Evolutionary conservation across 2,797 vertebrate species (phyloP), one percentile per base, ranked within the genome.

Genomic region (Lutra lutra): DNA sequence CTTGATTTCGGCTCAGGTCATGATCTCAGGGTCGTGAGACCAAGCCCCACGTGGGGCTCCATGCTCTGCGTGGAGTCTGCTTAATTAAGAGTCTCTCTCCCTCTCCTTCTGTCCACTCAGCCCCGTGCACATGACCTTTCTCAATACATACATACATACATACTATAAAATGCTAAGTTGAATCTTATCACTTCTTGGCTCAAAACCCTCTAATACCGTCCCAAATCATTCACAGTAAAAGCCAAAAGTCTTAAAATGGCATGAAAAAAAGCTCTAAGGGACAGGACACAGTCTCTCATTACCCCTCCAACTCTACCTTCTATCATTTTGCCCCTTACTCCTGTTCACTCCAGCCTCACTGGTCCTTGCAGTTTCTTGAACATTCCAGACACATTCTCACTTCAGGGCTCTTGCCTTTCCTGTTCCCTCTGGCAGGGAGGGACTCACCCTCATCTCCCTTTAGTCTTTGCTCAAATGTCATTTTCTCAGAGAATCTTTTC

Each of bases 201-300:
- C 80, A 73, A 51, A 75, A 89, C 14, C 56, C 17, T 64, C 43
- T 23, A 72, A 40, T 23, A 60, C 14, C 29, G 29, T 25, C 35
- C 79, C 75, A 21, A 38, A 51, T 51, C 23, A 46, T 38, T 60
- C 75, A 54, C 38, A 72, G 29, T 18, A 64, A 91, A 86, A 96
- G 46, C 13, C 43, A 46, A 60, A n/a, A 70, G 79, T 40, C 40
- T 92, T 40, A 40, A 17, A 78, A 56, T 46, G 62, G 9, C n/a
- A 10, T 25, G 5, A 5, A 29, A 7, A 7, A n/a, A 29, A 35
- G 15, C 23, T 78, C 68, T 27, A 29, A 66, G 13, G 12, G 54
- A 2, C 40, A 68, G 12, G 54, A 2, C 48, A 58, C 15, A 27
- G 18, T 5, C 27, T 56, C 35, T 58, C 17, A 3, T 15, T 7